These are phyloP conservation scores for Phytoseiulus persimilis DNA, from an alignment of 2,888 invertebrate species.

Conservation along the genomic window DNA sequence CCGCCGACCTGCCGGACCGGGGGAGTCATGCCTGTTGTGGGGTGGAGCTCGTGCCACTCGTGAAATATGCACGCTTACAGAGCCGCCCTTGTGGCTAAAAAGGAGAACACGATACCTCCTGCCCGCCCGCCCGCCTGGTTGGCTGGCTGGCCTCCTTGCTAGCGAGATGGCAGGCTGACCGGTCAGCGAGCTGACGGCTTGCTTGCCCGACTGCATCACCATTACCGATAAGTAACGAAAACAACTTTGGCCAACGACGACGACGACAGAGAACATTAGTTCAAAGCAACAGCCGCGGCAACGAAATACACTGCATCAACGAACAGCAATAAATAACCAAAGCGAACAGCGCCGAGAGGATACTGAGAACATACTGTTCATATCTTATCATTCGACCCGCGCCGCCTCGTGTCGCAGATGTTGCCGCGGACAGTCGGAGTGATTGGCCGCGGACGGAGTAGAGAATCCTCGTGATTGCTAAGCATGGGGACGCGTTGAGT, in stretches of 20 bases:
- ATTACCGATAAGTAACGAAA: conserved; percentile 5
- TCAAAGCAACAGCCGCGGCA: neutral
- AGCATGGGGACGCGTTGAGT: no score
- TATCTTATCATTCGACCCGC: neutral
- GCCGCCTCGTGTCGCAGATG: no score
- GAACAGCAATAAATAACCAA: neutral
- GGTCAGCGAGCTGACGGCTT: neutral
- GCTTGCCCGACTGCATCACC: conserved; percentile 5
- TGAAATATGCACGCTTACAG: conserved; percentile 31
- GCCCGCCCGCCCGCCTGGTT: neutral
- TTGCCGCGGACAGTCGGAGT: no score
- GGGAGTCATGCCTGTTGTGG: conserved; percentile 37
- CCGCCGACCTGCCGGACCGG: neutral
- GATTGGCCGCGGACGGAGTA: no score
- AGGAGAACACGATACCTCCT: conserved; percentile 5
- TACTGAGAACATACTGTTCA: neutral
- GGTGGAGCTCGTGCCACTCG: conserved; percentile 23
- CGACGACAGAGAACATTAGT: neutral
- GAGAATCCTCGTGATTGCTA: no score
- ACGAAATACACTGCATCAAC: neutral
- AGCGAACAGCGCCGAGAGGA: neutral
- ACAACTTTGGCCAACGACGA: neutral
- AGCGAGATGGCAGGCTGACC: neutral
- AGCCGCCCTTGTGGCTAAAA: neutral
- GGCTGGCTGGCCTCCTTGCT: neutral